phyloP scores from a whole-genome alignment of 2,113 vertebrate genomes.

The Peromyscus leucopus region DNA sequence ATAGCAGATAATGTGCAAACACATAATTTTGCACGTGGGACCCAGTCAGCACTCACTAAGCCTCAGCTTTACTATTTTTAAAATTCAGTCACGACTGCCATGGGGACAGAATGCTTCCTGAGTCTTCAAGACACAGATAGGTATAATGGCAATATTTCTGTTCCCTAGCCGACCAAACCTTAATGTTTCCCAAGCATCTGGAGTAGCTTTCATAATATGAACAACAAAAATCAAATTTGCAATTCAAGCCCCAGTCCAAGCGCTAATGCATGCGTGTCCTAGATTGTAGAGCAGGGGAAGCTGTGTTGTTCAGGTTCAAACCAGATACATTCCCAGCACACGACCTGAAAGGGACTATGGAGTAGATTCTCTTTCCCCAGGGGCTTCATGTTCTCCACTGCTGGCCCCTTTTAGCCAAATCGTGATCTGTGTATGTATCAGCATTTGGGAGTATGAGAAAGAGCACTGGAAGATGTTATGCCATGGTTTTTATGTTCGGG shows the following conservation, averaged over 20 bases:
- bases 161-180: not conserved
- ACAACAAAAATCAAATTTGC: conserved; percentile 77
- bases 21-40: not conserved
- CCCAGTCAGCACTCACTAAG: not conserved
- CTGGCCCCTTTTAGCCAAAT: conserved; percentile 41
- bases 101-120: not conserved
- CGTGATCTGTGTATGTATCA: conserved; percentile 17
- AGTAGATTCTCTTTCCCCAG: not conserved
- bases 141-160: conserved; percentile 55
- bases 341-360: not conserved
- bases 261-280: conserved; percentile 71
- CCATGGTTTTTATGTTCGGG: not conserved
- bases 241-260: conserved; percentile 75
- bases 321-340: conserved; percentile 8
- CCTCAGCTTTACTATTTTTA: not conserved
- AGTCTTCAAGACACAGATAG: conserved; percentile 48
- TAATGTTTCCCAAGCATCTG: conserved; percentile 73
- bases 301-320: not conserved
- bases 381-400: not conserved
- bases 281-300: conserved; percentile 42
- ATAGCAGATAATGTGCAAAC: not conserved
- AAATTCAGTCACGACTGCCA: conserved; percentile 22
- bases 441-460: not conserved
- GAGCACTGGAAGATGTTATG: not conserved
- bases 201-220: conserved; percentile 66